A percentile compares a stretch with the other conserved stretches of the same genome.
Evolutionary conservation across 2,888 invertebrate genomes (phyloP).

Genomic region (Heteropelma amictum): DNA sequence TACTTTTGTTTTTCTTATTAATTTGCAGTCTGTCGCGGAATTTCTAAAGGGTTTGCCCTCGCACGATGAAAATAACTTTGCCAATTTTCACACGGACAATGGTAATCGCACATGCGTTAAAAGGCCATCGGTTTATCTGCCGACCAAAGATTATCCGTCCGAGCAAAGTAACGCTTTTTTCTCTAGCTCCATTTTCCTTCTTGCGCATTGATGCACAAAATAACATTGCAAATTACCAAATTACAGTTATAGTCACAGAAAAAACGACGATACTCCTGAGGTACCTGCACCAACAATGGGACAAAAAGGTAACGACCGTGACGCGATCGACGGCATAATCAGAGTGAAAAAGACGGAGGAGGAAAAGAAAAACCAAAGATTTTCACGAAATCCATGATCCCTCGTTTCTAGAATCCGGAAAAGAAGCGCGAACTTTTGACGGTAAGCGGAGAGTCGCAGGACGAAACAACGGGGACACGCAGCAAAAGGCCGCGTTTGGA

Average conservation of each 20-base stretch:
- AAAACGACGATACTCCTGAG: slow-evolving; percentile 95
- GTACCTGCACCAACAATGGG: slow-evolving; percentile 97
- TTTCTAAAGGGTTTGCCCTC: slow-evolving; percentile 95
- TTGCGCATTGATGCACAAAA: not conserved
- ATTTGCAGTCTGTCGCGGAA: slow-evolving; percentile 88
- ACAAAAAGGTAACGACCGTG: slow-evolving; percentile 86
- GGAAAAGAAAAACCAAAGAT: not conserved
- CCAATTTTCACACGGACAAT: slow-evolving; percentile 92
- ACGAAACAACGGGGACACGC: slow-evolving; percentile 80
- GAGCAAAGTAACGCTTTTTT: slow-evolving; percentile 86
- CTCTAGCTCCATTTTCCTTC: not conserved
- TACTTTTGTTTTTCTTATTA: not conserved
- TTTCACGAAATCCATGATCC: not conserved
- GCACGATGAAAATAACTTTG: slow-evolving; percentile 94
- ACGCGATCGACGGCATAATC: too few relatives aligned
- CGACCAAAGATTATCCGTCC: slow-evolving; percentile 94
- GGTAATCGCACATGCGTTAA: slow-evolving; percentile 90
- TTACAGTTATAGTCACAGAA: slow-evolving; percentile 94
- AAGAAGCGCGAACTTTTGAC: slow-evolving; percentile 81
- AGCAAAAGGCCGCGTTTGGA: slow-evolving; percentile 82
- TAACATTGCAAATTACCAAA: not conserved
- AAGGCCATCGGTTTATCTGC: slow-evolving; percentile 93
- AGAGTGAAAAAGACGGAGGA: too few relatives aligned
- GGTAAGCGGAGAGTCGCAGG: slow-evolving; percentile 79
- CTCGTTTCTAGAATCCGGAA: slow-evolving; percentile 79